Conservation (phyloP, 2,888 invertebrate species). For the Habroteleia sp. region DNA sequence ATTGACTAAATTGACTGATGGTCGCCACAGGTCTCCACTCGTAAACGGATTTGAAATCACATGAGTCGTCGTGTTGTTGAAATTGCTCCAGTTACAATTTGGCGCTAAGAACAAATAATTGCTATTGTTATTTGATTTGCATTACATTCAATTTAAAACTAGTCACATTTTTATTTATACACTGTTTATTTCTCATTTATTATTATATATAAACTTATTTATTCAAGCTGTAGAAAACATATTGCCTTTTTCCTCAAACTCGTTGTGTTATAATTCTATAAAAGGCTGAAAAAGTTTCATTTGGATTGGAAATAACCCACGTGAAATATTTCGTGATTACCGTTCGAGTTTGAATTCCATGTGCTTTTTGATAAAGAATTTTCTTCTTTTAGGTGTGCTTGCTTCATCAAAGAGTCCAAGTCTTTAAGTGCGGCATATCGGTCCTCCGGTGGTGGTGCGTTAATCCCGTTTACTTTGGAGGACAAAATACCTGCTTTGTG, state of each 20-base stretch:
- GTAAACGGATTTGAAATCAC: slow-evolving; percentile 79
- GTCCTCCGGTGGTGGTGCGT: slow-evolving; percentile 85
- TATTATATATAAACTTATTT: too few relatives aligned
- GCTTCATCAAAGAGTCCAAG: slow-evolving; percentile 87
- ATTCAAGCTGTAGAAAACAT: too few relatives aligned
- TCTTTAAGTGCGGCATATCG: slow-evolving; percentile 97
- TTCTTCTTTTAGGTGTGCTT: slow-evolving; percentile 77
- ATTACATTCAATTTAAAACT: too few relatives aligned
- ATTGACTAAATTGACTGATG: slow-evolving; percentile 75
- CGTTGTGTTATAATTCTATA: slow-evolving; percentile 2
- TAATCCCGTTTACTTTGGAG: slow-evolving; percentile 73
- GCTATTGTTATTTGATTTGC: too few relatives aligned
- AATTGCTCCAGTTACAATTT: slow-evolving; percentile 73
- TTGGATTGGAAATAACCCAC: slow-evolving; percentile 22
- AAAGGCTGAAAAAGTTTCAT: slow-evolving; percentile 17
- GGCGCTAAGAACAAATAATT: slow-evolving; percentile 66
- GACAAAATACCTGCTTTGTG: slow-evolving; percentile 65
- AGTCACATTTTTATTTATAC: too few relatives aligned
- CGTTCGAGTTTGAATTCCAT: slow-evolving; percentile 74
- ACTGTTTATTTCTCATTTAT: too few relatives aligned
- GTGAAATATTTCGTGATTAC: slow-evolving; percentile 60
- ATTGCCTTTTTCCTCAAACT: not conserved
- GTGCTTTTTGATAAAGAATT: slow-evolving; percentile 68
- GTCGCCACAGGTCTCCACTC: slow-evolving; percentile 75
- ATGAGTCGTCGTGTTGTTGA: slow-evolving; percentile 70